A percentile compares a stretch with the other conserved stretches of the same genome.
Evolutionary conservation across 2,888 invertebrate genomes (phyloP).

Genomic region (Sesia apiformis): DNA sequence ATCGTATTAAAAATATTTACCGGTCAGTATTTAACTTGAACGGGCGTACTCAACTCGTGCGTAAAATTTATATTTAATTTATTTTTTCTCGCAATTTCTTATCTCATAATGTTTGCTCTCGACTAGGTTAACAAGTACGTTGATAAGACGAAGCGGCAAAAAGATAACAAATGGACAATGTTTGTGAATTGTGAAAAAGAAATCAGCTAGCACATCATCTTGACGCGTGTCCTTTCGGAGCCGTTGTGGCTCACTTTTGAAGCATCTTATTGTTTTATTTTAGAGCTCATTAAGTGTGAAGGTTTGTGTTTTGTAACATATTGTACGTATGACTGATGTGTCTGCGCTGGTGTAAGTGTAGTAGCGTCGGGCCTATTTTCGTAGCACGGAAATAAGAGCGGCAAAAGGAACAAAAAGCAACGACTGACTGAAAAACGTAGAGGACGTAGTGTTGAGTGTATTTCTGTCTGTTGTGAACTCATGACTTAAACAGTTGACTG

Average conservation of each 20-base stretch:
- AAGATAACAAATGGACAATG: not conserved
- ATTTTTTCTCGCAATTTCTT: slow-evolving; percentile 23
- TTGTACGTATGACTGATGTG: slow-evolving; percentile 51
- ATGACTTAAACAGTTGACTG: slow-evolving; percentile 46
- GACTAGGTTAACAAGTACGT: slow-evolving; percentile 20
- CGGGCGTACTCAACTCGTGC: slow-evolving; percentile 31
- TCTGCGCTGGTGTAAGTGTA: slow-evolving; percentile 63
- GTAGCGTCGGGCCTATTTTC: slow-evolving; percentile 65
- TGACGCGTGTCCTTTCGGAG: too few relatives aligned
- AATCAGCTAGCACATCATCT: too few relatives aligned
- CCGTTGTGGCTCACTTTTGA: too few relatives aligned
- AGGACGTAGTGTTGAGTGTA: slow-evolving; percentile 63
- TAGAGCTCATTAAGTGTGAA: too few relatives aligned
- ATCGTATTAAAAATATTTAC: slow-evolving; percentile 31
- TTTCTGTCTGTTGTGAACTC: slow-evolving; percentile 59
- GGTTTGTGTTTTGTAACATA: slow-evolving; percentile 3
- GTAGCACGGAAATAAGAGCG: slow-evolving; percentile 74
- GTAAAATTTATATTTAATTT: slow-evolving; percentile 22
- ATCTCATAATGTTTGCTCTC: slow-evolving; percentile 27
- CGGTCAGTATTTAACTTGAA: slow-evolving; percentile 33
- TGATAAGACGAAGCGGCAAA: slow-evolving; percentile 26
- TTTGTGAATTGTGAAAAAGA: too few relatives aligned
- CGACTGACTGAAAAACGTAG: slow-evolving; percentile 67
- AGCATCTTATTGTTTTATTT: too few relatives aligned
- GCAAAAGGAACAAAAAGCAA: slow-evolving; percentile 71